Percentiles rank a stretch among this genome's conserved stretches.
These are phyloP conservation scores for Drosophila villosipedis DNA, from an alignment of 2,888 invertebrate species.

Conservation along the genomic window DNA sequence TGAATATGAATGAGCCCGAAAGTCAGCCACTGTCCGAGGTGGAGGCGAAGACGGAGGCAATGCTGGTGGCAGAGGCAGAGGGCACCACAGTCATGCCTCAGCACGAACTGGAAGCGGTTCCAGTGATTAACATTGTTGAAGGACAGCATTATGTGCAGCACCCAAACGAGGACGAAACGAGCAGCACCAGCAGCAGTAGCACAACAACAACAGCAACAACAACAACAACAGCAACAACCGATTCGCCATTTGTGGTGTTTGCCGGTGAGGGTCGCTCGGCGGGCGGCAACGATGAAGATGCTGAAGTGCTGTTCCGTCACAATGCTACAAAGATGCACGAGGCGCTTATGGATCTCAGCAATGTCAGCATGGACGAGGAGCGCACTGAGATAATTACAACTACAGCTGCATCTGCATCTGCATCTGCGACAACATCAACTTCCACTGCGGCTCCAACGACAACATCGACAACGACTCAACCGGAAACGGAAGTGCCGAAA, in stretches of 20 bases:
- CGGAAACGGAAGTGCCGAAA: slow-evolving; percentile 78
- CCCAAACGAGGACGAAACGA: slow-evolving; percentile 38
- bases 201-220: slow-evolving; percentile 41
- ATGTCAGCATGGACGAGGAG: slow-evolving; percentile 90
- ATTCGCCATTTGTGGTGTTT: slow-evolving; percentile 64
- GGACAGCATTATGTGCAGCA: slow-evolving; percentile 68
- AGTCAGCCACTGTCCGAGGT: not conserved
- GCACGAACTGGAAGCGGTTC: slow-evolving; percentile 44
- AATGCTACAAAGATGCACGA: slow-evolving; percentile 64
- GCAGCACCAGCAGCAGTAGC: slow-evolving; percentile 40
- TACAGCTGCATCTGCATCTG: slow-evolving; percentile 13
- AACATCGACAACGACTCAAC: slow-evolving; percentile 52
- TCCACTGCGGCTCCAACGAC: slow-evolving; percentile 37
- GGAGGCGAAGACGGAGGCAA: slow-evolving; percentile 21
- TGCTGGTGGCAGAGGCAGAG: slow-evolving; percentile 24
- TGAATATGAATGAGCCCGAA: slow-evolving; percentile 76
- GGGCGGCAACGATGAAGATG: slow-evolving; percentile 63
- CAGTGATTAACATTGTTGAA: slow-evolving; percentile 80
- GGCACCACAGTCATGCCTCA: slow-evolving; percentile 52
- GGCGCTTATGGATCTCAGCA: slow-evolving; percentile 88
- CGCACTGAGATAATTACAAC: slow-evolving; percentile 46
- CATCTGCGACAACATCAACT: slow-evolving; percentile 46
- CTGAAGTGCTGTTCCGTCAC: slow-evolving; percentile 56
- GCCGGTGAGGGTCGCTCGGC: slow-evolving; percentile 79
- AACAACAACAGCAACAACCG: slow-evolving; percentile 27